Percentiles rank a stretch among this genome's conserved stretches.
Conservation (phyloP, 64 coral and sea anemone species). For the Stylophora pistillata region DNA sequence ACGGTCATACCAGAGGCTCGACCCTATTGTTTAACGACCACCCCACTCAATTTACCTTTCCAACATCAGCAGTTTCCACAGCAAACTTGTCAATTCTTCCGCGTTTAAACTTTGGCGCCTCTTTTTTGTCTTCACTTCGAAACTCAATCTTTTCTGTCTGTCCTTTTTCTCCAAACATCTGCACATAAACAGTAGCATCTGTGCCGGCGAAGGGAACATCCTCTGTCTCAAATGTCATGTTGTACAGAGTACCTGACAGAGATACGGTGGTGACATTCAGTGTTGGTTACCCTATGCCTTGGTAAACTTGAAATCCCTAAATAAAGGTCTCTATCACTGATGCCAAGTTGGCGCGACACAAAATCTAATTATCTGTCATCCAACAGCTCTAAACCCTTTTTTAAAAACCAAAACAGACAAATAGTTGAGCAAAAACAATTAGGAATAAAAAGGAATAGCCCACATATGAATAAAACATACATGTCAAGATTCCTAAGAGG, state of each 20-base stretch:
- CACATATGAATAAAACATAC: too few species aligned
- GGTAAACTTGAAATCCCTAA: too few species aligned
- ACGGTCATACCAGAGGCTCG: too few species aligned
- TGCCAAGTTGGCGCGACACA: too few species aligned
- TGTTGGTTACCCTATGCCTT: too few species aligned
- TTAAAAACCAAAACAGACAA: too few species aligned
- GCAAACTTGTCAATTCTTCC: slow-evolving; percentile 92
- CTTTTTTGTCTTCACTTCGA: slow-evolving; percentile 46
- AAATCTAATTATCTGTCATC: too few species aligned
- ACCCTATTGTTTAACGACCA: not conserved
- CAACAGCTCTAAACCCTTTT: too few species aligned
- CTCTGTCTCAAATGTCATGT: slow-evolving; percentile 79
- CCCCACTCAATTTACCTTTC: slow-evolving; percentile 46
- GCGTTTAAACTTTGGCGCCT: slow-evolving; percentile 60
- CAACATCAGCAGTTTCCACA: slow-evolving; percentile 80
- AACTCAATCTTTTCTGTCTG: slow-evolving; percentile 91
- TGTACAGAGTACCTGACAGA: slow-evolving; percentile 64
- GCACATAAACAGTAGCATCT: slow-evolving; percentile 81
- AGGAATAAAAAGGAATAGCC: too few species aligned
- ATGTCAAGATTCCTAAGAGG: too few species aligned
- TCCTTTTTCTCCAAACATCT: slow-evolving; percentile 72
- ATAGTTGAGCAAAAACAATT: too few species aligned
- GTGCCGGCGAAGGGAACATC: slow-evolving; percentile 86
- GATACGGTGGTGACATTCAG: not conserved
- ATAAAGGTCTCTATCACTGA: too few species aligned